A percentile compares a stretch with the other conserved stretches of the same genome.
Evolutionary conservation across 2,797 vertebrate genomes (phyloP).

Genomic region (Falco columbarius): DNA sequence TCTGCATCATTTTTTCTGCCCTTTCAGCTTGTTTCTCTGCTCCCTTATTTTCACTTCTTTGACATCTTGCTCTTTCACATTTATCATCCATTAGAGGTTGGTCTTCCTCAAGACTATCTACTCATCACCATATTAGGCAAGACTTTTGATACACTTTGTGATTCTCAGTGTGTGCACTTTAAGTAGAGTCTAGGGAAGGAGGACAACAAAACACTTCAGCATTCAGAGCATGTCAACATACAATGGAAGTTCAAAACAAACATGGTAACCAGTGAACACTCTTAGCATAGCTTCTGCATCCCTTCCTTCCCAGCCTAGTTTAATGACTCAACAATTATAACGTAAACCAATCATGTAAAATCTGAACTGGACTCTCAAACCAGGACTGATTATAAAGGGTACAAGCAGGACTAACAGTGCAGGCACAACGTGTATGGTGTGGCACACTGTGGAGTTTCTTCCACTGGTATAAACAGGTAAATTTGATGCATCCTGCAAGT

Average conservation of each 20-base stretch:
- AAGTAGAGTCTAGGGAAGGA: not conserved
- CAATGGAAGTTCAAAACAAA: not conserved
- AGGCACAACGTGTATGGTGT: not conserved
- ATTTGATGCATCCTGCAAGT: not conserved
- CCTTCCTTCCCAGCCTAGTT: not conserved
- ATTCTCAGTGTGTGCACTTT: not conserved
- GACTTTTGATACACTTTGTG: not conserved
- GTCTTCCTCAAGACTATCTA: not conserved
- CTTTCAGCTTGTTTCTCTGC: not conserved
- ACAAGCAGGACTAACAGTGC: not conserved
- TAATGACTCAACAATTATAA: not conserved
- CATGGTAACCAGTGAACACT: not conserved
- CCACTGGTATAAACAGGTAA: not conserved
- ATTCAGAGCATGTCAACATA: not conserved
- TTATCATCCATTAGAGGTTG: not conserved
- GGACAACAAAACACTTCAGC: not conserved
- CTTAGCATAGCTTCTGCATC: not conserved
- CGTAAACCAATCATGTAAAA: not conserved
- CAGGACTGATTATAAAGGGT: not conserved
- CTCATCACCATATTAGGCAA: not conserved
- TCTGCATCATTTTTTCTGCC: not conserved
- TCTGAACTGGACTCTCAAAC: not conserved
- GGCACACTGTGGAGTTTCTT: not conserved
- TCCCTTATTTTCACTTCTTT: not conserved
- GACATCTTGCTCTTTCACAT: not conserved